These are phyloP conservation scores for Antheraea mylitta DNA, from an alignment of 1,140 invertebrate genomes.

Conservation along the genomic window DNA sequence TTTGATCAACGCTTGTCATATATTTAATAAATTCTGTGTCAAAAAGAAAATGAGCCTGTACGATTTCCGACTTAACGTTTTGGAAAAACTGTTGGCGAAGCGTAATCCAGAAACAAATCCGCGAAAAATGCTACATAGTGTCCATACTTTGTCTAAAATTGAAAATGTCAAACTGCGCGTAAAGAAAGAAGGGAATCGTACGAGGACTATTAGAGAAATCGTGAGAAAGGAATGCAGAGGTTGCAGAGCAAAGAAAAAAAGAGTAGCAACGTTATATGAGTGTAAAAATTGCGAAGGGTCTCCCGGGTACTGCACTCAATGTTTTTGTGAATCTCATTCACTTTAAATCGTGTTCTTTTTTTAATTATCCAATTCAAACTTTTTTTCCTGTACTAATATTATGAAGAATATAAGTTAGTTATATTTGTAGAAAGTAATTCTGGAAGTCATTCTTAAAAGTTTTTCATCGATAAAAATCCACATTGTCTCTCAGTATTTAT, in stretches of 20 bases:
- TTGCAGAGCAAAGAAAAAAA: conserved; percentile 4
- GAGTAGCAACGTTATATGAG: background rate
- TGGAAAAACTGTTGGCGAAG: conserved; percentile 5
- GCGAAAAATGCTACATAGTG: background rate
- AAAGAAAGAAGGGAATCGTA: background rate
- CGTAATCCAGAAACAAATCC: background rate
- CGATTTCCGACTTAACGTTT: conserved; percentile 2
- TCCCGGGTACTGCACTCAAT: background rate
- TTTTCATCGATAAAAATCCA: too few species aligned
- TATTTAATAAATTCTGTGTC: conserved; percentile 16
- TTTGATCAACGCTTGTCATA: conserved; percentile 14
- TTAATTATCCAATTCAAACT: too few species aligned
- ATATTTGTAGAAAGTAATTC: too few species aligned
- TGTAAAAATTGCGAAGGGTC: conserved; percentile 5
- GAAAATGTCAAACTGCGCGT: background rate
- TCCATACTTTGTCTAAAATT: background rate
- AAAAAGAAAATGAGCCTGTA: conserved; percentile 4
- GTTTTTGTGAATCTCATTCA: conserved; percentile 4
- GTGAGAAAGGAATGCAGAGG: background rate
- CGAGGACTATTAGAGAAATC: background rate
- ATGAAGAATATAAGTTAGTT: too few species aligned
- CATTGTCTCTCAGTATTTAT: too few species aligned
- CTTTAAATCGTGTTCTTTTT: too few species aligned
- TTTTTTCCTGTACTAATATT: too few species aligned
- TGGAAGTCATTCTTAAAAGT: too few species aligned